A percentile compares a stretch with the other conserved stretches of the same genome.
phyloP scores from a whole-genome alignment of 2,797 vertebrate species.

The Cyprinella venusta region DNA sequence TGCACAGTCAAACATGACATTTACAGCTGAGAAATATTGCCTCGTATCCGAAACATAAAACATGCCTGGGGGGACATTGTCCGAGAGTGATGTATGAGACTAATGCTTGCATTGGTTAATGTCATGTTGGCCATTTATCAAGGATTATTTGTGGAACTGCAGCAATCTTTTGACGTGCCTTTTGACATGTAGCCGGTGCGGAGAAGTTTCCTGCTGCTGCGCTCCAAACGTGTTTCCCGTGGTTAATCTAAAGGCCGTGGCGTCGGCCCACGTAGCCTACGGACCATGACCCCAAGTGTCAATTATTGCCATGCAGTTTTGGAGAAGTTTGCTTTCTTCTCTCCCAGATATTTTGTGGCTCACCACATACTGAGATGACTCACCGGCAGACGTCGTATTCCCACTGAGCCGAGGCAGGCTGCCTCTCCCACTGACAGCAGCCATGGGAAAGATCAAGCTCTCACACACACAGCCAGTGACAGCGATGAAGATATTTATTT shows the following conservation, averaged over 20 bases:
- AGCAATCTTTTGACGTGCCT: constrained; percentile 30
- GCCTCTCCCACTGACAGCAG: constrained; percentile 55
- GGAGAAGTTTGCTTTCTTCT: constrained; percentile 53
- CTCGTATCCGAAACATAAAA: constrained; percentile 47
- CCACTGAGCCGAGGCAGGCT: constrained; percentile 21
- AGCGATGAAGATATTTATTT: constrained; percentile 56
- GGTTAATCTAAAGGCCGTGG: constrained; percentile 45
- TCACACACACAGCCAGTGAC: constrained; percentile 50
- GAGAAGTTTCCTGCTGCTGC: constrained; percentile 34
- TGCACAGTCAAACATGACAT: constrained; percentile 45
- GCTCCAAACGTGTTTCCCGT: constrained; percentile 26
- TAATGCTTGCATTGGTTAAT: constrained; percentile 54
- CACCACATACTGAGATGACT: constrained; percentile 47
- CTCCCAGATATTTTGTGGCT: constrained; percentile 46
- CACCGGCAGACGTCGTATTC: constrained; percentile 39
- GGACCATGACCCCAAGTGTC: constrained; percentile 10
- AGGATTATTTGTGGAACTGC: constrained; percentile 44
- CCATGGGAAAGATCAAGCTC: constrained; percentile 59
- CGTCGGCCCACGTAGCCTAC: constrained; percentile 10
- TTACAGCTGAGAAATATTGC: constrained; percentile 40
- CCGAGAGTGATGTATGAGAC: constrained; percentile 48
- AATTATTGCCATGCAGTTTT: constrained; percentile 19
- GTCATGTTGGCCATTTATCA: constrained; percentile 57
- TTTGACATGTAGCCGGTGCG: constrained; percentile 35
- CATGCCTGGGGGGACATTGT: constrained; percentile 31